Evolutionary conservation across 2,888 invertebrate species (phyloP).

Genomic region (Gastrophysa polygoni): DNA sequence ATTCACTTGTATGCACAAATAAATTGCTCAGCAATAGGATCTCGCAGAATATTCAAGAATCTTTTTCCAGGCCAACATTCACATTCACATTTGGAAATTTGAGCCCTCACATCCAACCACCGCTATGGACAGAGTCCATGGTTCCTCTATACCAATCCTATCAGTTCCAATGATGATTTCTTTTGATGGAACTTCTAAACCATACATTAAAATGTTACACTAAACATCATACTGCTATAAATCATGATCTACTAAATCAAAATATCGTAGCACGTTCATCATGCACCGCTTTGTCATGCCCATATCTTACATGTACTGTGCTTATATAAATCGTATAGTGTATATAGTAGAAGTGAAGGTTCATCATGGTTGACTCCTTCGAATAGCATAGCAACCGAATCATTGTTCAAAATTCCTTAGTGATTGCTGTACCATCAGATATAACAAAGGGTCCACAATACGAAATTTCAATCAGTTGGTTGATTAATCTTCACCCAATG

Average conservation of each 20-base stretch:
- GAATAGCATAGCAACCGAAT: no score
- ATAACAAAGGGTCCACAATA: no score
- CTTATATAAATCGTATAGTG: background rate
- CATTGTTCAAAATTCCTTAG: no score
- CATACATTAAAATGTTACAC: conserved; percentile 53
- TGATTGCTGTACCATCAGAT: no score
- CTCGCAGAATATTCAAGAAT: background rate
- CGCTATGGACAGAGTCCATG: conserved; percentile 17
- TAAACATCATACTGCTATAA: conserved; percentile 53
- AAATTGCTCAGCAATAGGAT: background rate
- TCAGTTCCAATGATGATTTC: conserved; percentile 12
- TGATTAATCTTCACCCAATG: no score
- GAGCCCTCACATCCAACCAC: background rate
- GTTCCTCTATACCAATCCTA: conserved; percentile 19
- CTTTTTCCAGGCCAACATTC: no score
- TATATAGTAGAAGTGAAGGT: background rate
- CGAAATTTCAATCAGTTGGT: no score
- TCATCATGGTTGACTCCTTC: no score
- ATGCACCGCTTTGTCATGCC: conserved; percentile 23
- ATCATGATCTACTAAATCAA: conserved; percentile 48
- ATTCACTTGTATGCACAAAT: no score
- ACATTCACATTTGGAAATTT: background rate
- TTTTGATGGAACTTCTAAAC: conserved; percentile 48
- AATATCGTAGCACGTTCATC: conserved; percentile 45
- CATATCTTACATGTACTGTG: conserved; percentile 5